phyloP scores from a whole-genome alignment of 2,888 invertebrate species.

The Drosophila antonietae region DNA sequence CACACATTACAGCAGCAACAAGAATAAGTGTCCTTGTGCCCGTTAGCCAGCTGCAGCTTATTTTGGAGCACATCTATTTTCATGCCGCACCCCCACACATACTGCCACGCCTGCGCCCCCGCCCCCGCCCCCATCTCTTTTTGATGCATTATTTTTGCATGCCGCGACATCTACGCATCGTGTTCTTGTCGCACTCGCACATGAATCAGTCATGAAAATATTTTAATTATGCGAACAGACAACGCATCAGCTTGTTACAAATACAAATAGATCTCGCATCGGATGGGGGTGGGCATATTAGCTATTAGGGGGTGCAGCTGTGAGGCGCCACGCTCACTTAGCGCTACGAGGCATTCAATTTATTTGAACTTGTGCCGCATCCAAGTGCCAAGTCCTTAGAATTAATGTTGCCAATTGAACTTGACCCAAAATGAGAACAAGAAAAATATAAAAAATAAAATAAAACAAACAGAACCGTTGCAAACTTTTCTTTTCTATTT shows the following conservation, averaged over 20 bases:
- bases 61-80: slow-evolving; percentile 77
- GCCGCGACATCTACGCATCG: slow-evolving; percentile 60
- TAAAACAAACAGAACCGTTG: slow-evolving; percentile 2
- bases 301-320: not conserved
- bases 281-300: not conserved
- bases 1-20: slow-evolving; percentile 15
- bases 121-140: not conserved
- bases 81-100: slow-evolving; percentile 46
- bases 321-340: slow-evolving; percentile 52
- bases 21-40: slow-evolving; percentile 71
- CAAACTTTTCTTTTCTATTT: slow-evolving; percentile 19
- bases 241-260: slow-evolving; percentile 18
- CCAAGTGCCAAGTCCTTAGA: slow-evolving; percentile 71
- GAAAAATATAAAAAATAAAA: not conserved
- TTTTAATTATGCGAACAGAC: slow-evolving; percentile 53
- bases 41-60: slow-evolving; percentile 62
- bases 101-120: not conserved
- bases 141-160: slow-evolving; percentile 59
- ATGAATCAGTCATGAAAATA: slow-evolving; percentile 58
- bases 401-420: slow-evolving; percentile 75
- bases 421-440: slow-evolving; percentile 67
- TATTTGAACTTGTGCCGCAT: slow-evolving; percentile 60
- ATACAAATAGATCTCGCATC: not conserved
- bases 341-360: slow-evolving; percentile 50
- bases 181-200: slow-evolving; percentile 33